These are phyloP conservation scores for Garrulus glandarius DNA, from an alignment of 2,797 vertebrate genomes.

Conservation along the genomic window DNA sequence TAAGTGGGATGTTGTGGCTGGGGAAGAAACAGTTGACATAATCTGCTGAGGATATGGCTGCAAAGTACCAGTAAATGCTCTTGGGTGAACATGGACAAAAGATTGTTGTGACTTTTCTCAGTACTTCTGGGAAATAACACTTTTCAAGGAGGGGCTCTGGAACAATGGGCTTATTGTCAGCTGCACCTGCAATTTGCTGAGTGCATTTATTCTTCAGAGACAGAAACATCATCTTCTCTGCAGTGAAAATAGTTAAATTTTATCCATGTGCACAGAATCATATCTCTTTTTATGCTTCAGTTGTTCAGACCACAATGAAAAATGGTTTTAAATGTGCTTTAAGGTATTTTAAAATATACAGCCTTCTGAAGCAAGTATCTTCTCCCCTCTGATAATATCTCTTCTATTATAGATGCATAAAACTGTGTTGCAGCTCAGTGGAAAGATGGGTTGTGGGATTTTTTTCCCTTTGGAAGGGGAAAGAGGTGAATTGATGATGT, in stretches of 20 bases:
- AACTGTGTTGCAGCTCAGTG: slow-evolving; percentile 4
- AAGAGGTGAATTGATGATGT: neutral
- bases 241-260: neutral
- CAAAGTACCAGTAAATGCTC: neutral
- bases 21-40: neutral
- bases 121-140: neutral
- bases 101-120: neutral
- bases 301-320: neutral
- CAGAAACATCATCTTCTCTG: neutral
- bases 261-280: neutral
- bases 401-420: neutral
- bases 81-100: neutral
- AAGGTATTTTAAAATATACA: neutral
- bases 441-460: neutral
- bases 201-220: neutral
- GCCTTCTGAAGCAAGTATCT: neutral
- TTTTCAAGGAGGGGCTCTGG: neutral
- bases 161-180: neutral
- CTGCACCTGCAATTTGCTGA: neutral
- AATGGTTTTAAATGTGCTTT: neutral
- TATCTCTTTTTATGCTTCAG: neutral
- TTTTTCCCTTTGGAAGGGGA: neutral
- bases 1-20: neutral
- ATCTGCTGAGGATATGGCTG: neutral
- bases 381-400: neutral